Evolutionary conservation across 2,113 vertebrate genomes (phyloP).

Genomic region (Limanda limanda): DNA sequence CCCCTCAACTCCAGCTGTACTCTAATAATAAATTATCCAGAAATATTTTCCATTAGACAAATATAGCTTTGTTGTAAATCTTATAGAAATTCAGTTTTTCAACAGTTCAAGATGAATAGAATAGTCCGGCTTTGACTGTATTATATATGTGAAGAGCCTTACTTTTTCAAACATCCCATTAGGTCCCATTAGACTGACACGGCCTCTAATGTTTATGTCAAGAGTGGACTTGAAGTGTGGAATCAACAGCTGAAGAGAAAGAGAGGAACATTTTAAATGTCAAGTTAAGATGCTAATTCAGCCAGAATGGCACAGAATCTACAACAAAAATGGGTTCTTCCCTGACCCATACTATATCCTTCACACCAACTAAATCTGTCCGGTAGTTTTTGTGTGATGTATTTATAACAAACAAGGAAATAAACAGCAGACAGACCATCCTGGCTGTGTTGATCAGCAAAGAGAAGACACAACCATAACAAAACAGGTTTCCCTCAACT

Average conservation of each 20-base stretch:
- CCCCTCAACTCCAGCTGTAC: constrained; percentile 45
- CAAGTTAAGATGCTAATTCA: neutral
- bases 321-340: no score
- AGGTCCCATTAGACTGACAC: neutral
- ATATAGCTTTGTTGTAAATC: neutral
- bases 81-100: neutral
- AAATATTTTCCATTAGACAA: neutral
- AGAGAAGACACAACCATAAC: neutral
- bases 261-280: neutral
- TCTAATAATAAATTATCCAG: constrained; percentile 16
- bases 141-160: neutral
- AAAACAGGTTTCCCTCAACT: no score
- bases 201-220: neutral
- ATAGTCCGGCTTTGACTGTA: neutral
- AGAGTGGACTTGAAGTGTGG: constrained; percentile 45
- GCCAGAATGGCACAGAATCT: no score
- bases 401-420: no score
- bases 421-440: neutral
- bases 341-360: no score
- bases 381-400: no score
- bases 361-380: no score
- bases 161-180: constrained; percentile 2
- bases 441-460: neutral
- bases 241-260: constrained; percentile 40
- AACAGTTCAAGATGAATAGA: neutral